Evolutionary conservation across 2,888 invertebrate species (phyloP).

Genomic region (Monochamus alternatus): DNA sequence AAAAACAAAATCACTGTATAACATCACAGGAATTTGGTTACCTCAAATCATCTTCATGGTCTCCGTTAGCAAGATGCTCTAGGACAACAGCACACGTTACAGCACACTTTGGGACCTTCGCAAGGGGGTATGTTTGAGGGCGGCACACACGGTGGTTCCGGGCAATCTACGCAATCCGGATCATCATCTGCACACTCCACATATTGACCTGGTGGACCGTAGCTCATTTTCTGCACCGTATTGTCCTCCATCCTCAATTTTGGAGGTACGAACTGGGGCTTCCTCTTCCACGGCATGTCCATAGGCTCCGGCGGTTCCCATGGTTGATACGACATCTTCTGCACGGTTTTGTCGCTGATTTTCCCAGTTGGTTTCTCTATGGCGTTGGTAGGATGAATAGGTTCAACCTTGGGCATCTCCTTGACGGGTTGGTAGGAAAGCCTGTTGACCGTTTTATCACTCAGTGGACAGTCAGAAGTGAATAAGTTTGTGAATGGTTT

Average conservation of each 20-base stretch:
- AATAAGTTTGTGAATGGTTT: constrained; percentile 64
- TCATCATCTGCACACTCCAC: constrained; percentile 74
- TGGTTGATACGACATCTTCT: constrained; percentile 72
- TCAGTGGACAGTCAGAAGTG: constrained; percentile 68
- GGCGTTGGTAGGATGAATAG: constrained; percentile 62
- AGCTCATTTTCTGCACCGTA: constrained; percentile 77
- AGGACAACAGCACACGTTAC: constrained; percentile 37
- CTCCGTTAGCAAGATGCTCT: constrained; percentile 65
- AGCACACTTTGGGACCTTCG: neutral
- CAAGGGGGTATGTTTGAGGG: neutral
- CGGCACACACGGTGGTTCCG: constrained; percentile 57
- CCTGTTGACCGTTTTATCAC: constrained; percentile 74
- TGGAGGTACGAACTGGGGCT: constrained; percentile 68
- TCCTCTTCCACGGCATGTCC: constrained; percentile 70
- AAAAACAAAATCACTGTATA: neutral
- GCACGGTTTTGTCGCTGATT: constrained; percentile 66
- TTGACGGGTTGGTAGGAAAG: constrained; percentile 73
- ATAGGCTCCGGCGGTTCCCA: constrained; percentile 67
- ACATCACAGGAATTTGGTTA: constrained; percentile 14
- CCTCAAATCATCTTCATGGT: neutral
- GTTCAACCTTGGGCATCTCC: constrained; percentile 62
- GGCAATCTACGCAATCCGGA: constrained; percentile 72
- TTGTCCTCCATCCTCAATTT: constrained; percentile 72
- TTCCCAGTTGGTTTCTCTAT: constrained; percentile 63
- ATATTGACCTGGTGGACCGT: constrained; percentile 76